Percentiles rank a stretch among this genome's conserved stretches.
Evolutionary conservation across 2,888 invertebrate genomes (phyloP).

Genomic region (Phymatocera aterrima): DNA sequence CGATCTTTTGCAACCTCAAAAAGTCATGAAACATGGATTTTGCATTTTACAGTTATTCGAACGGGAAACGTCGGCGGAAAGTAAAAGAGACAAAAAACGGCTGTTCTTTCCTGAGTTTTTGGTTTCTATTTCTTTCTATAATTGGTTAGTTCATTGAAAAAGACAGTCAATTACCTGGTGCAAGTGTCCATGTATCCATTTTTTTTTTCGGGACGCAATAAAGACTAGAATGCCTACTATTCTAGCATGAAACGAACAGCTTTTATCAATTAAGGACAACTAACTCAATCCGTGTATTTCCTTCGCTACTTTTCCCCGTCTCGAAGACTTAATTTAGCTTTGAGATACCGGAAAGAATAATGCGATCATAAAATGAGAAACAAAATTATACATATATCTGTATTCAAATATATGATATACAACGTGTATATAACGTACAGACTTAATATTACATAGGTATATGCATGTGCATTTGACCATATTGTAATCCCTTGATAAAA

Average conservation of each 20-base stretch:
- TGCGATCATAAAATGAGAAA: neutral
- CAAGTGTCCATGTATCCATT: slow-evolving; percentile 6
- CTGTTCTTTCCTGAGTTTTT: too few species aligned
- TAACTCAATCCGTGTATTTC: neutral
- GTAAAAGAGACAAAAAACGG: too few species aligned
- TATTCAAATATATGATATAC: neutral
- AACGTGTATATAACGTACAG: neutral
- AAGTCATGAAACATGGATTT: neutral
- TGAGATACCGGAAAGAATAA: slow-evolving; percentile 19
- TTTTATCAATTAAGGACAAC: slow-evolving; percentile 11
- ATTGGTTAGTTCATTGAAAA: neutral
- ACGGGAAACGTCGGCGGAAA: too few species aligned
- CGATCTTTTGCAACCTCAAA: slow-evolving; percentile 9
- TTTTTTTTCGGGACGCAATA: neutral
- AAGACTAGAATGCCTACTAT: neutral
- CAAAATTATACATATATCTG: too few species aligned
- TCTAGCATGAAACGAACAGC: neutral
- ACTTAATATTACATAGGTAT: neutral
- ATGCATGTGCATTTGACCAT: neutral
- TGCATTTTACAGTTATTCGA: neutral
- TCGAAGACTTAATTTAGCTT: neutral
- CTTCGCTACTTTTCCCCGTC: neutral
- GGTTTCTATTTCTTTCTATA: neutral
- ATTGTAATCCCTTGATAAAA: neutral
- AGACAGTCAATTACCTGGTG: neutral